Base-by-base conservation (phyloP, 1,140 invertebrate genomes). In the Daktulosphaira vitifoliae region DNA sequence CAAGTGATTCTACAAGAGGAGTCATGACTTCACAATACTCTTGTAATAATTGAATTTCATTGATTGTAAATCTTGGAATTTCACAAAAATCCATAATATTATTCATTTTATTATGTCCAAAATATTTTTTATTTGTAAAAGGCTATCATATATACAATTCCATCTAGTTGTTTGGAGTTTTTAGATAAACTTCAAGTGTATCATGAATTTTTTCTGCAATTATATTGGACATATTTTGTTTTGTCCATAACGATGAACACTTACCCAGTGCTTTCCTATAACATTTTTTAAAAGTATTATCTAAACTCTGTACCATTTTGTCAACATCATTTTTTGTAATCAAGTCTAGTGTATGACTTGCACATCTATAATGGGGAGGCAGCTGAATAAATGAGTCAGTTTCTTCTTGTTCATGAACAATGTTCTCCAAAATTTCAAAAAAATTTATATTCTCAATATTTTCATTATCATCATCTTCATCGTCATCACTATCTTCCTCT, bases 191-290 rank as follows among this genome's bases (percentile, higher is more conserved):
- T 6, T 50, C 23, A 25, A 50, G 48, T 26, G 13, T 16, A 16
- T 50, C 15, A 50, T 50, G 23, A 50, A 50, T 26, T 50, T 50
- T 50, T 50, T 50, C 48, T 50, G 23, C 23, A 25, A 50, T n/a
- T 25, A 26, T 7, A 25, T 25, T 50, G 23, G 48, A 50, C 23
- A n/a, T 25, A 50, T 50, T 50, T 50, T 50, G 48, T 50, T 50
- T 50, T 15, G 46, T 23, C 46, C 46, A 49, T 8, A 49, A n/a
- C 13, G 2, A 1, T 33, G 50, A 18, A 18, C 22, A 50, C 15
- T 50, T 50, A n/a, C 13, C 48, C 22, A 26, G 13, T 15, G 16
- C 3, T 50, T 50, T 50, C 6, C 23, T n/a, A 26, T 50, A 50
- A 26, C 0, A n/a, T 8, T 50, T 50, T 50, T 50, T 50, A 26